These are phyloP conservation scores for Micromussa lordhowensis DNA, from an alignment of 92 coral and sea anemone species.

Conservation along the genomic window DNA sequence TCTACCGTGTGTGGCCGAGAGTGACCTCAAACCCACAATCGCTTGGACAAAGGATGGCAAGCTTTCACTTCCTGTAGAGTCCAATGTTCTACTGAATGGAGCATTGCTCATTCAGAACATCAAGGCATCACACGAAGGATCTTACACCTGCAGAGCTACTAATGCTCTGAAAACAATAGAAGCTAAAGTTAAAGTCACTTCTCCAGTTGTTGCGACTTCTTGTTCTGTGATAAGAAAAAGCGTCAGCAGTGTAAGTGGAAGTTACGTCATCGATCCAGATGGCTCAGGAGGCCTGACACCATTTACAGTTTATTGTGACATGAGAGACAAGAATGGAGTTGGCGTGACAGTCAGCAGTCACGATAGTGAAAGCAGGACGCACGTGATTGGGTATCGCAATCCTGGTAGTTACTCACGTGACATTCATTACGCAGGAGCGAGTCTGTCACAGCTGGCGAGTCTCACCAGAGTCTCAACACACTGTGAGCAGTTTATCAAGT, in stretches of 20 bases:
- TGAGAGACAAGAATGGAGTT: constrained; percentile 61
- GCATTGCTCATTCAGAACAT: constrained; percentile 24
- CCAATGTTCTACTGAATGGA: constrained; percentile 41
- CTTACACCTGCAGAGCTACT: constrained; percentile 61
- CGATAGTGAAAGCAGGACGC: constrained; percentile 57
- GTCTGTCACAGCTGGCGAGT: constrained; percentile 49
- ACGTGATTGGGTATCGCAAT: not conserved
- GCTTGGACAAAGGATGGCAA: constrained; percentile 35
- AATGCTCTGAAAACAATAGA: constrained; percentile 44
- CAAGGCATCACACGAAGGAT: constrained; percentile 21
- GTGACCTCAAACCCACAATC: constrained; percentile 19
- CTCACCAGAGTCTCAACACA: constrained; percentile 50
- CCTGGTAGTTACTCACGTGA: constrained; percentile 27
- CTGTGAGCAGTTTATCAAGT: constrained; percentile 69
- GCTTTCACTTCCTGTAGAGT: not conserved
- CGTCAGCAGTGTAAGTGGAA: constrained; percentile 8
- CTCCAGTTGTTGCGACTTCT: constrained; percentile 17
- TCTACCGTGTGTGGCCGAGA: constrained; percentile 39
- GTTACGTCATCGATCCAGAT: constrained; percentile 38
- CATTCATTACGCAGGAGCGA: constrained; percentile 49
- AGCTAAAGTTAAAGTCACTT: constrained; percentile 32
- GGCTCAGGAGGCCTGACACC: constrained; percentile 33
- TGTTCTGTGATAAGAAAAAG: constrained; percentile 31
- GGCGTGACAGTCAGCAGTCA: constrained; percentile 69
- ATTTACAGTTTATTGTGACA: constrained; percentile 56